Evolutionary conservation across 2,113 vertebrate genomes (phyloP), one percentile per base, ranked within the genome.

Genomic region (Petrocephalus zakoni): DNA sequence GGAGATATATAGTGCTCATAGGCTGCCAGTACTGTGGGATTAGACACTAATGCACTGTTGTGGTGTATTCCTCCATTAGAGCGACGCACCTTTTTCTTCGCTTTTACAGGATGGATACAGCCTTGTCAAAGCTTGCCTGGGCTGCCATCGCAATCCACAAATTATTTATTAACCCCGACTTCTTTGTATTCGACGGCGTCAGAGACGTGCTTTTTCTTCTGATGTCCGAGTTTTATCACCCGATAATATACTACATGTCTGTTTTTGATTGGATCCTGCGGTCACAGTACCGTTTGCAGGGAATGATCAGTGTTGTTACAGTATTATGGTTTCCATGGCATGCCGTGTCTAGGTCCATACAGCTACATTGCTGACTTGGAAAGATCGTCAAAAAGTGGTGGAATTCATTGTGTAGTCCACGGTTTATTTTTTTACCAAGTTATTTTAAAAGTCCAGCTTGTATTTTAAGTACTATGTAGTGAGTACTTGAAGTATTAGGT

Each of bases 401-500:
- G 42, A 64, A 68, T 53, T 88, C 47, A 88, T 81, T 88, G 84
- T 37, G 51, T 55, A 29, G 29, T 25, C 51, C 42, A 25, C 0
- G 72, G 51, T 34, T 88, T 88, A 88, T 37, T 55, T 34, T 34
- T 78, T 53, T 37, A 21, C 22, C 81, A 37, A 68, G 58, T 47
- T 87, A 87, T 87, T 87, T 87, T 88, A 78, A 78, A 53, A 81
- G 64, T 25, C 87, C 51, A 88, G 29, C 29, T 47, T 78, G 21
- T 88, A 88, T 88, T 88, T 88, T 88, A 78, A 42, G 87, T 78
- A 53, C 29, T 78, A 53, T 34, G 29, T 55, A 51, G 42, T 53
- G 49, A 88, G 49, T 88, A 53, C 51, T 88, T 10, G 51, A 88
- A 78, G 87, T 88, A 78, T 88, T 81, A 88, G 51, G 68, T 81